Conservation (phyloP, 2,888 invertebrate species). For the Blera fallax region DNA sequence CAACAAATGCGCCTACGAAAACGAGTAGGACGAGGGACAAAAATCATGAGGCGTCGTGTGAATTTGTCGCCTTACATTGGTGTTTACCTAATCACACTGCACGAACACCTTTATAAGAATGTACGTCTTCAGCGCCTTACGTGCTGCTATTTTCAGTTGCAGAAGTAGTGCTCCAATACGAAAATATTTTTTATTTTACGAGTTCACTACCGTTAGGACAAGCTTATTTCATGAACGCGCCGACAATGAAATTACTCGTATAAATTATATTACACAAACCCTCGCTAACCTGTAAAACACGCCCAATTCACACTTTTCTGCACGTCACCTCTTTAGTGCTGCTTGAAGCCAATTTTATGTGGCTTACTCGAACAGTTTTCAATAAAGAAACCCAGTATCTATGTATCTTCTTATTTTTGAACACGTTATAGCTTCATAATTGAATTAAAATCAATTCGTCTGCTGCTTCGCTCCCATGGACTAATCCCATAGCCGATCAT, state of each 20-base stretch:
- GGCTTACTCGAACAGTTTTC: not conserved
- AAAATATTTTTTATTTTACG: not conserved
- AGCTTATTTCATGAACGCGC: not conserved
- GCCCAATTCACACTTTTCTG: conserved; percentile 14
- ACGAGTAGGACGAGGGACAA: no score
- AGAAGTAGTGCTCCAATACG: no score
- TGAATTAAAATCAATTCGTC: conserved; percentile 56
- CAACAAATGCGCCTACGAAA: no score
- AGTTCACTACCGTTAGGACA: not conserved
- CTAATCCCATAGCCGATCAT: conserved; percentile 43
- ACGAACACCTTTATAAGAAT: no score
- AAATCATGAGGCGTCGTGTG: no score
- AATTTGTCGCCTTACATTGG: no score
- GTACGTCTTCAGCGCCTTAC: no score
- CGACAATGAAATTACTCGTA: not conserved
- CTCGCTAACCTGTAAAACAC: conserved; percentile 2
- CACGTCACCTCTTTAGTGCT: not conserved
- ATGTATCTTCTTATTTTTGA: not conserved
- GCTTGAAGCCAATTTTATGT: not conserved
- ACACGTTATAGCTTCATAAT: conserved; percentile 16
- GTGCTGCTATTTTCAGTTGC: no score
- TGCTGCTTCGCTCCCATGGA: not conserved
- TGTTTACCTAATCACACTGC: no score
- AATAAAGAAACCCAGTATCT: not conserved
- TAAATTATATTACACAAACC: not conserved